Conservation (phyloP, 2,113 vertebrate species). For the Catharus minimus region DNA sequence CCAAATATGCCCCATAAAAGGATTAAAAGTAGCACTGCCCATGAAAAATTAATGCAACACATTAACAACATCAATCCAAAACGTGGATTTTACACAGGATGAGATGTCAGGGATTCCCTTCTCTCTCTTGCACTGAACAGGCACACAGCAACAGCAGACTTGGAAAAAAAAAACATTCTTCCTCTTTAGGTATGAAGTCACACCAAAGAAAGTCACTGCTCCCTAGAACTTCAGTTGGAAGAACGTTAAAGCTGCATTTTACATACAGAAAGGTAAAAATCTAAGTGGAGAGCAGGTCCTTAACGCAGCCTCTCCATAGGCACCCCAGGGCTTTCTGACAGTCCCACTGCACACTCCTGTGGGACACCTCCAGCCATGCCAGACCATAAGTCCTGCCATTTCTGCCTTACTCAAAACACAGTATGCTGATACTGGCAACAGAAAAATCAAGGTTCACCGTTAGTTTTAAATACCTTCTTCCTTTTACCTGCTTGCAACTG, state of each 20-base stretch:
- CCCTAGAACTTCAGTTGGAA: neutral
- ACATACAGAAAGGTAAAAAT: neutral
- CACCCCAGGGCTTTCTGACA: neutral
- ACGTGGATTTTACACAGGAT: neutral
- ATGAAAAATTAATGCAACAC: neutral
- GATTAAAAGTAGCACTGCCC: neutral
- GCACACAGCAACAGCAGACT: neutral
- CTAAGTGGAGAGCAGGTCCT: neutral
- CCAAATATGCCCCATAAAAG: neutral
- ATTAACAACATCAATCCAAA: neutral
- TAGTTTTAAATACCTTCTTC: neutral
- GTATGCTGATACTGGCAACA: neutral
- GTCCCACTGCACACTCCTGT: neutral
- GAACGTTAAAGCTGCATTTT: neutral
- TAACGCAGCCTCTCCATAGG: neutral
- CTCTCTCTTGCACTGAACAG: neutral
- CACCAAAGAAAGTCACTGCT: neutral
- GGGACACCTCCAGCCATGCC: neutral
- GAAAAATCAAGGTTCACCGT: neutral
- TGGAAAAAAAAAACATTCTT: neutral
- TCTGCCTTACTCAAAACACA: neutral
- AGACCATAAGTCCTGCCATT: neutral
- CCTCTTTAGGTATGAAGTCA: neutral
- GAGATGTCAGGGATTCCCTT: neutral
- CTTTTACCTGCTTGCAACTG: neutral